Base-by-base conservation (phyloP, 2,797 vertebrate genomes). In the Delichon dasypus region DNA sequence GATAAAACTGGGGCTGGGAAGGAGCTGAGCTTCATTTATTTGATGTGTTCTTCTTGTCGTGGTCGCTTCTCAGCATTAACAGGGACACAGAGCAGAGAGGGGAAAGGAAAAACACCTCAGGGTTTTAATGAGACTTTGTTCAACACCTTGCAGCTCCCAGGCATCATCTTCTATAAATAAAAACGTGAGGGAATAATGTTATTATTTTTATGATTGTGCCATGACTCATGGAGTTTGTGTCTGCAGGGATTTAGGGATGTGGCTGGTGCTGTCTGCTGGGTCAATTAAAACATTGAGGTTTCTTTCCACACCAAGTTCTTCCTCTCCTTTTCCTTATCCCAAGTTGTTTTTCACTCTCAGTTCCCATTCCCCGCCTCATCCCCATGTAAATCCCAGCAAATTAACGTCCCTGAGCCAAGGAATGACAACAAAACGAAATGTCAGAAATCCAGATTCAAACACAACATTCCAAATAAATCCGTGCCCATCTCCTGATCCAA, bases 111-210 rank as follows among this genome's bases (percentile, higher is more conserved):
- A 12, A 1, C 78, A 57, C 64, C 54, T 90, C 20, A 54, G 89
- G 20, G 30, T 58, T 92, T 81, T 84, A 89, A 89, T 53, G 74
- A 54, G 60, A 86, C 55, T 95, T 95, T 90, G 60, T 71, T 90
- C 82, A 51, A 66, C 74, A 44, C 48, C 64, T 61, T 10, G 29
- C 61, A 82, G 71, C 79, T 91, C 68, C 54, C 15, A 79, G 92
- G 89, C 73, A 86, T 30, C 40, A 7, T 30, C 80, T 84, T 81
- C 93, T 82, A 61, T 62, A 87, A 89, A 94, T 94, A 90, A 89
- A 84, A 73, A 57, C 9, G 25, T 30, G 85, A 80, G 55, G 74
- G 48, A 77, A 67, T 36, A 47, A 86, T 73, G 54, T 65, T 22
- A 14, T 51, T 40, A n/a, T 83, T 38, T 13, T 83, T 66, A 5